Base-by-base conservation (phyloP, 2,888 invertebrate species). In the Chromoteleia sp. region DNA sequence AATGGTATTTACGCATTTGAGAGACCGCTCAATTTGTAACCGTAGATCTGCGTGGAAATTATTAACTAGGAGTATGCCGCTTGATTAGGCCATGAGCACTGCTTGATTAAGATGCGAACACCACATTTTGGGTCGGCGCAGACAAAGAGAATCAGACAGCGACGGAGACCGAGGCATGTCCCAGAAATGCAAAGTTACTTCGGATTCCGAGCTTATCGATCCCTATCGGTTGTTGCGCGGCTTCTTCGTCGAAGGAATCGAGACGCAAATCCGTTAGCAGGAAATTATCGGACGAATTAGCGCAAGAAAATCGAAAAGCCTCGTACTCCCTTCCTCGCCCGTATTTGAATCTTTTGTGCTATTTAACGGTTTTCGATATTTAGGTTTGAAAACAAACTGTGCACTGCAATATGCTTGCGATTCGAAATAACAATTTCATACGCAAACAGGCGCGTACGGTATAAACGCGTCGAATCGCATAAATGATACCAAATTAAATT, bases 241-340 rank as follows among this genome's bases (percentile, higher is more conserved):
- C 21, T 61, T 43, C 54, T 21, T 61, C 39, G 43, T 19, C 61
- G 12, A 39, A 54, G 19, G 71, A 71, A 25, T 50, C 65, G 58
- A 56, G 29, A 54, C 45, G 52, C 54, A 56, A 56, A 70, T 77
- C 77, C 70, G 39, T 45, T 41, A 39, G 61, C 29, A 67, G 82
- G 56, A 82, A 84, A 84, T 84, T 82, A 82, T 81, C 48, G 67
- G 75, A 52, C 25, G 74, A 74, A 80, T 84, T 84, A 77, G 65
- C 43, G 59, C 68, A 36, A 74, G 70, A 73, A 81, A 84, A 71
- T 84, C 59, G 73, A 50, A 82, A 71, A 78, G 30, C 70, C 43
- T 54, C 50, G 29, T 36, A 39, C 30, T 2, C 14, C n/a, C n/a
- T 48, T 15, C 56, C 29, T 15, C 19, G 10, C 29, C 43, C 17